These are phyloP conservation scores for Lysandra bellargus DNA, from an alignment of 2,888 invertebrate genomes.

Conservation along the genomic window DNA sequence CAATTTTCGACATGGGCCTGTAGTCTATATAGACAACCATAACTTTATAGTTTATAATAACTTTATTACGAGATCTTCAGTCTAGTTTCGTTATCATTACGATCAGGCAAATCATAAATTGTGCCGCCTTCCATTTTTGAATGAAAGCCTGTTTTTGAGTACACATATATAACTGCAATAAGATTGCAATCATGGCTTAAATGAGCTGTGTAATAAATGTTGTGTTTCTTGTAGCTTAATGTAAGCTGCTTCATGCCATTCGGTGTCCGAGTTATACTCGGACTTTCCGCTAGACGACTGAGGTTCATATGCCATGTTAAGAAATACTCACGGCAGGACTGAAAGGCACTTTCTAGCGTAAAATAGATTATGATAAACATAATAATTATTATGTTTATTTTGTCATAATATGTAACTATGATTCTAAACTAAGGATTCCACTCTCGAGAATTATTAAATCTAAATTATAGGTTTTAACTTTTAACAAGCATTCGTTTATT, in stretches of 20 bases:
- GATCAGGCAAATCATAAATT: neutral
- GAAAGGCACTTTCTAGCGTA: neutral
- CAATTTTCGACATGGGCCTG: no score
- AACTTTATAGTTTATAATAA: neutral
- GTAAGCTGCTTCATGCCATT: neutral
- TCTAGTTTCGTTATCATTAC: neutral
- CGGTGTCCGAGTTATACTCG: no score
- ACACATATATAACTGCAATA: neutral
- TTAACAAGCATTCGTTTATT: neutral
- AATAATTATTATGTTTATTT: no score
- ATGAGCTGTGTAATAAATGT: neutral
- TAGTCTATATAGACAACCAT: neutral
- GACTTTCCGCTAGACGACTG: no score
- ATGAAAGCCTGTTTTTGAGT: slow-evolving; percentile 4
- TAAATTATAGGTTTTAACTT: neutral
- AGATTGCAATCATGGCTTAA: neutral
- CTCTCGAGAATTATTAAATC: no score
- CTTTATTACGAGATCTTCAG: neutral
- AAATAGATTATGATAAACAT: neutral
- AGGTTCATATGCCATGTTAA: no score
- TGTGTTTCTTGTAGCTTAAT: no score
- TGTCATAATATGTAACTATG: no score
- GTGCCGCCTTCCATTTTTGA: slow-evolving; percentile 15
- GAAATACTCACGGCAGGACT: no score
- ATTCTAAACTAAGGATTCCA: no score